Evolutionary conservation across 2,888 invertebrate genomes (phyloP).

Genomic region (Chaetogeoica ovagalla): DNA sequence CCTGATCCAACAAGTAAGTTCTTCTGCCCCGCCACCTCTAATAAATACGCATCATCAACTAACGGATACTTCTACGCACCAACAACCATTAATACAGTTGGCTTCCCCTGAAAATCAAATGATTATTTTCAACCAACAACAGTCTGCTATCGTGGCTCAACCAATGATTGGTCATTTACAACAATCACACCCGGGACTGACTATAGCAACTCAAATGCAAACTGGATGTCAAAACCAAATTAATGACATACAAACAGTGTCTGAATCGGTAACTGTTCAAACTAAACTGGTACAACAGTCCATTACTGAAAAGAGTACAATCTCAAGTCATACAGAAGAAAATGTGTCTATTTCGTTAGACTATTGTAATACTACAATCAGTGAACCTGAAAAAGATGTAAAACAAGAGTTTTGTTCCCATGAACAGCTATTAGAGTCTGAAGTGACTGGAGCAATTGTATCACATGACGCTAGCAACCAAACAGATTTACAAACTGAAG

Average conservation of each 20-base stretch:
- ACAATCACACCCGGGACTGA: conserved; percentile 11
- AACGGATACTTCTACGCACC: conserved; percentile 10
- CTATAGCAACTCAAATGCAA: conserved; percentile 37
- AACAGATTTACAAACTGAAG: conserved; percentile 44
- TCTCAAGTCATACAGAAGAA: conserved; percentile 47
- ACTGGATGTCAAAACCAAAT: conserved; percentile 42
- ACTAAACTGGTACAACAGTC: conserved; percentile 47
- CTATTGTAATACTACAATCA: conserved; percentile 38
- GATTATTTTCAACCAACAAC: conserved; percentile 49
- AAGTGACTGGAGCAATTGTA: conserved; percentile 6
- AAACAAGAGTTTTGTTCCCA: conserved; percentile 12
- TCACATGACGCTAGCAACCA: conserved; percentile 45
- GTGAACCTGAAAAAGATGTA: conserved; percentile 37
- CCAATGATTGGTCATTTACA: conserved; percentile 36
- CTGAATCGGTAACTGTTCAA: conserved; percentile 43
- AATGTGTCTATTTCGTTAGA: conserved; percentile 45
- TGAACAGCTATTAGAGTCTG: conserved; percentile 1
- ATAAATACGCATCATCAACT: conserved; percentile 43
- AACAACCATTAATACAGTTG: conserved; percentile 38
- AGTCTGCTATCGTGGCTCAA: conserved; percentile 41
- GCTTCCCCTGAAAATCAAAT: conserved; percentile 47
- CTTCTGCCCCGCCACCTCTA: conserved; percentile 34
- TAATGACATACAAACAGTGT: conserved; percentile 44
- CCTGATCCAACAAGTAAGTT: conserved; percentile 45
- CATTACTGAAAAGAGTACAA: conserved; percentile 40